Evolutionary conservation across 2,113 vertebrate species (phyloP).

Genomic region (Procavia capensis): DNA sequence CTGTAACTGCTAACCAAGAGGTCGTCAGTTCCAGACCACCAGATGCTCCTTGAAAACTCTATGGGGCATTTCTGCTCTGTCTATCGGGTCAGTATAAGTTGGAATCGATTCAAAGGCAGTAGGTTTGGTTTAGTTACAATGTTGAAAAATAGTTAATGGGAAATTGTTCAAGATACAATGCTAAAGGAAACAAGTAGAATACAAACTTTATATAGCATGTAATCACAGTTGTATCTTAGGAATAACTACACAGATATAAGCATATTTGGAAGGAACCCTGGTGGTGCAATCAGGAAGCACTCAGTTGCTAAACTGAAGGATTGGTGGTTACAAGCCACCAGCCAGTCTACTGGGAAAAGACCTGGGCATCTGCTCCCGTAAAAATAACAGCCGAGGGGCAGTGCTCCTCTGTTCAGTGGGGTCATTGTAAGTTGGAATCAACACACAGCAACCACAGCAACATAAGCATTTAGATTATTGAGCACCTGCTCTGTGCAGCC

Average conservation of each 20-base stretch:
- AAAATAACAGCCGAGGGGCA: neutral
- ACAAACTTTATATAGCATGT: neutral
- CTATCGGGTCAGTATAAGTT: no score
- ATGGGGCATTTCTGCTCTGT: no score
- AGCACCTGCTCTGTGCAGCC: neutral
- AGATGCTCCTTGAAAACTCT: no score
- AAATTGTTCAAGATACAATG: neutral
- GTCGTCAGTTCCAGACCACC: no score
- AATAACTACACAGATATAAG: neutral
- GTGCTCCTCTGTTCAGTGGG: neutral
- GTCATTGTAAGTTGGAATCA: neutral
- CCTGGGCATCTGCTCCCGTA: neutral
- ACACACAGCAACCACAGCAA: no score
- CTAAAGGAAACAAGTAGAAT: neutral
- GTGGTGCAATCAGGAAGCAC: neutral
- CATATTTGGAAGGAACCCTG: no score
- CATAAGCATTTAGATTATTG: no score
- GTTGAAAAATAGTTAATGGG: constrained; percentile 29
- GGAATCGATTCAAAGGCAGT: no score
- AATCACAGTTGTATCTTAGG: neutral
- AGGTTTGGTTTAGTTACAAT: neutral
- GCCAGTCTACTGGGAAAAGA: neutral
- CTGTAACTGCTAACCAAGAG: no score
- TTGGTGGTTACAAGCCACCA: neutral
- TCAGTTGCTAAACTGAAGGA: neutral